Evolutionary conservation across 2,888 invertebrate genomes (phyloP).

Genomic region (Parnassius orleans): DNA sequence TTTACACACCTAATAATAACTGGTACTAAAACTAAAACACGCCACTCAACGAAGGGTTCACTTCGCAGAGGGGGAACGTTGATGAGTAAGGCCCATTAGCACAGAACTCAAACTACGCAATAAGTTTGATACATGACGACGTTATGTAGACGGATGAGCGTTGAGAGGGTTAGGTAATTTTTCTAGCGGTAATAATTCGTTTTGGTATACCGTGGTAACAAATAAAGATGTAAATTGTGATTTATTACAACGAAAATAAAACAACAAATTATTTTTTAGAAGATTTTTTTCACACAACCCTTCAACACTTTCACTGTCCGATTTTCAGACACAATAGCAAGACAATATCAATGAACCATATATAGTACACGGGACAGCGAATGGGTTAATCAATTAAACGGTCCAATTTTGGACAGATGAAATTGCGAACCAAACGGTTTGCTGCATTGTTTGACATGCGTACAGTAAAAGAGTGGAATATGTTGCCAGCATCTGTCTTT

Average conservation of each 20-base stretch:
- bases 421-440: too few species aligned
- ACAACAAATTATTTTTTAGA: too few species aligned
- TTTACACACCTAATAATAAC: conserved; percentile 19
- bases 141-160: conserved; percentile 13
- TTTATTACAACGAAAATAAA: background rate
- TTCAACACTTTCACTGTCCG: too few species aligned
- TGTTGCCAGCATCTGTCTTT: too few species aligned
- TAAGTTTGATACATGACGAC: conserved; percentile 14
- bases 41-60: conserved; percentile 12
- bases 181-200: background rate
- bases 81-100: conserved; percentile 19
- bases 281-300: too few species aligned
- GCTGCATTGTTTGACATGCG: too few species aligned
- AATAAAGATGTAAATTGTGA: background rate
- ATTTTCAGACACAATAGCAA: too few species aligned
- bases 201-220: background rate
- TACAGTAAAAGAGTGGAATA: too few species aligned
- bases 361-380: too few species aligned
- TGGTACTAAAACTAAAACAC: conserved; percentile 21
- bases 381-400: too few species aligned
- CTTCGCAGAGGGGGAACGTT: conserved; percentile 8
- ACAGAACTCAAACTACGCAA: conserved; percentile 1
- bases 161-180: conserved; percentile 14
- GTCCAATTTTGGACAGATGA: too few species aligned
- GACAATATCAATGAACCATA: too few species aligned